A percentile compares a stretch with the other conserved stretches of the same genome.
Evolutionary conservation across 1,140 invertebrate genomes (phyloP).

Genomic region (Hypsibius dujardini): DNA sequence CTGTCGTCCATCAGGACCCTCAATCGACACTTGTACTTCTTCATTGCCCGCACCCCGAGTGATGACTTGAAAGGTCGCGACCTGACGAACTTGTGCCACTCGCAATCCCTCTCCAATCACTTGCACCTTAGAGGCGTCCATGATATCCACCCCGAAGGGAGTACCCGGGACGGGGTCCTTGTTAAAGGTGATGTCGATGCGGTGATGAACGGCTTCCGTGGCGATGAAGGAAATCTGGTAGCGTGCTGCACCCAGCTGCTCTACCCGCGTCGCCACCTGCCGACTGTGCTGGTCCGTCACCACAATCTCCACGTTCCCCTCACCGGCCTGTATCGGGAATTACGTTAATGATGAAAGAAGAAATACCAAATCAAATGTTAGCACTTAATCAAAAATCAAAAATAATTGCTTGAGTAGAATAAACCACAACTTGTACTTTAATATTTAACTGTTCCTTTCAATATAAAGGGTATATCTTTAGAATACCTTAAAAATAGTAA

Average conservation of each 20-base stretch:
- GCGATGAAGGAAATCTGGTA: constrained; percentile 92
- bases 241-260: constrained; percentile 60
- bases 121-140: constrained; percentile 22
- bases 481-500: no score
- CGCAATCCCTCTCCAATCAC: constrained; percentile 26
- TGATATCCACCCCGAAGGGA: constrained; percentile 16
- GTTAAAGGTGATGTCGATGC: constrained; percentile 90
- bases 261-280: constrained; percentile 92
- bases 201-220: constrained; percentile 73
- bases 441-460: no score
- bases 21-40: background rate
- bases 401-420: no score
- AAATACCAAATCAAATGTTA: no score
- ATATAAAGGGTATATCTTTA: no score
- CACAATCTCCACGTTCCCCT: constrained; percentile 91
- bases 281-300: constrained; percentile 68
- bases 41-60: constrained; percentile 19
- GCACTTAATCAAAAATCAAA: no score
- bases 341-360: no score
- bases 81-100: constrained; percentile 20
- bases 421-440: no score
- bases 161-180: constrained; percentile 52
- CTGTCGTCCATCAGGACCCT: constrained; percentile 48
- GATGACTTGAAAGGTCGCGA: constrained; percentile 20
- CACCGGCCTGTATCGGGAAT: no score